Evolutionary conservation across 2,888 invertebrate genomes (phyloP), one percentile per base, ranked within the genome.

Genomic region (Apodemia hepburni): DNA sequence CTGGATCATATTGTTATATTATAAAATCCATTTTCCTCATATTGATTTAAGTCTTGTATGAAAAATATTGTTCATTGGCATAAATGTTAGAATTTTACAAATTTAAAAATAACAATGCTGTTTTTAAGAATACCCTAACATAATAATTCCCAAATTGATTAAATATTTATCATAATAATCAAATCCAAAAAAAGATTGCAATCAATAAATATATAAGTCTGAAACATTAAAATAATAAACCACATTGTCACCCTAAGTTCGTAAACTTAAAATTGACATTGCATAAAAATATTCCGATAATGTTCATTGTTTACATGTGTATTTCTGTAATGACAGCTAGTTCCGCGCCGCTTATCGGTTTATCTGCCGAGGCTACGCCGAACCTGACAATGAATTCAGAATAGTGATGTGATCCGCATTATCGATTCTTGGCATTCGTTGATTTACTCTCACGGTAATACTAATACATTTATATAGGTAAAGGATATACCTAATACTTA

Each of bases 311-410:
- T 42, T 38, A 42, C 38, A 38, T 33, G 38, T 59, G 27, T 59
- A 42, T 42, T 42, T 42, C 22, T 68, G 66, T 80, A 82, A 79
- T 80, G 80, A 80, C 76, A 82, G 73, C 61, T 71, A 74, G 83
- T 89, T 89, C 88, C 89, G 88, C 80, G 76, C 83, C 69, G 75
- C 75, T 83, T 86, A 87, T 87, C 88, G 75, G 71, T 68, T 81
- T 84, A 83, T 84, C 85, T 71, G 68, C 67, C 81, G 83, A 88
- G 88, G 87, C 77, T 81, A 69, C 69, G 71, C 73, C 89, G 90
- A 90, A 88, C 90, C 89, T 91, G 90, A 91, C 90, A 91, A 84
- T 91, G 90, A 91, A 89, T 78, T 83, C 68, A 65, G 57, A 27
- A 8, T 84, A 87, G 87, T 77, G 84, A 72, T 77, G 85, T 27